phyloP scores from a whole-genome alignment of 1,140 invertebrate genomes.

The Lerema accius region DNA sequence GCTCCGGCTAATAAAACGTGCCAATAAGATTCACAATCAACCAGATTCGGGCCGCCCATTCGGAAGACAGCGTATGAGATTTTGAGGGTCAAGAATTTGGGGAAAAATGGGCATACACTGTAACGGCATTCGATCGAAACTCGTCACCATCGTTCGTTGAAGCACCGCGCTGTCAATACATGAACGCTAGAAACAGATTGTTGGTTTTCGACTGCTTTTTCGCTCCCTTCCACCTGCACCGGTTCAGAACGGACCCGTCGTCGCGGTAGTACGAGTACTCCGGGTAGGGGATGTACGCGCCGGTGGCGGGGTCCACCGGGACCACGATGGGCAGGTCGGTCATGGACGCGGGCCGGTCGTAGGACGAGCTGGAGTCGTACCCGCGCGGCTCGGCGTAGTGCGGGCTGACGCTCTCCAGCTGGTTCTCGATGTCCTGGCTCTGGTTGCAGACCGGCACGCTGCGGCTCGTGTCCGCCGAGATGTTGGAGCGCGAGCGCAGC shows the following conservation, averaged over 20 bases:
- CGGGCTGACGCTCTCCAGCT: constrained; percentile 53
- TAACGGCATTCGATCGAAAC: constrained; percentile 78
- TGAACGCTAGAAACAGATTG: constrained; percentile 81
- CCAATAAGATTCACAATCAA: constrained; percentile 64
- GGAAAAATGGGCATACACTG: constrained; percentile 55
- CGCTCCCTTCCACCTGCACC: constrained; percentile 53
- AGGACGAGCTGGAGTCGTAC: constrained; percentile 59
- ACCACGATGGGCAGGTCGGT: constrained; percentile 67
- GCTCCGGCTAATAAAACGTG: constrained; percentile 65
- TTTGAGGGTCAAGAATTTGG: constrained; percentile 45
- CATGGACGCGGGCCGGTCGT: constrained; percentile 61
- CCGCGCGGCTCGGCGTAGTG: constrained; percentile 69
- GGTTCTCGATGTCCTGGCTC: constrained; percentile 57
- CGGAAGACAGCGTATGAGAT: constrained; percentile 61
- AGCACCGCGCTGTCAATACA: constrained; percentile 64
- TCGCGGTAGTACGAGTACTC: constrained; percentile 68
- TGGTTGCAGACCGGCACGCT: constrained; percentile 72
- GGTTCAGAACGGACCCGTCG: constrained; percentile 51
- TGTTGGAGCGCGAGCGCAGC: constrained; percentile 61
- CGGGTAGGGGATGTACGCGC: constrained; percentile 69
- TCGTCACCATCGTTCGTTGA: constrained; percentile 59
- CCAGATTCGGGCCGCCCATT: constrained; percentile 80
- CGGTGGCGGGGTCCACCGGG: constrained; percentile 59
- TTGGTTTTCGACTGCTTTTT: constrained; percentile 61
- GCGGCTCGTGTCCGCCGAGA: constrained; percentile 70